Evolutionary conservation across 2,888 invertebrate species (phyloP).

Genomic region (Esperia sulphurella): DNA sequence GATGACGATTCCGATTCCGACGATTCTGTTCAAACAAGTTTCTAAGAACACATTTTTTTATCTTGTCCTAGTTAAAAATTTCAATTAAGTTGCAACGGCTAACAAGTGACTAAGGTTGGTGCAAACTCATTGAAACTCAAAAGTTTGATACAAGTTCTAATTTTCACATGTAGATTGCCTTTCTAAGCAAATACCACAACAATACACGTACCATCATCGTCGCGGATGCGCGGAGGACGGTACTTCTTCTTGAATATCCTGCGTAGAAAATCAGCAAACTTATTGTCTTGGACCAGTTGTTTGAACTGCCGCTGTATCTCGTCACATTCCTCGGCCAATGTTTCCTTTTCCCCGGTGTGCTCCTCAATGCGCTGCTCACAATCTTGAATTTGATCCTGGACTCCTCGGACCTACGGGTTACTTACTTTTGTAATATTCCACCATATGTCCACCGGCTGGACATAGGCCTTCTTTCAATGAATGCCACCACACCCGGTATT

Average conservation of each 20-base stretch:
- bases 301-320: constrained; percentile 77
- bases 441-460: no score
- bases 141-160: no score
- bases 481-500: no score
- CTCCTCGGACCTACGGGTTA: constrained; percentile 59
- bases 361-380: constrained; percentile 75
- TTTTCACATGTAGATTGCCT: no score
- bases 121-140: no score
- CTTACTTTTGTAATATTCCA: no score
- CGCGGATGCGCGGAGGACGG: constrained; percentile 81
- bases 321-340: constrained; percentile 39
- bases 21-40: constrained; percentile 34
- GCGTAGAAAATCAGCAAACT: constrained; percentile 87
- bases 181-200: background rate
- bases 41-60: no score
- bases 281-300: constrained; percentile 82
- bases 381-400: constrained; percentile 69
- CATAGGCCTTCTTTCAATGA: no score
- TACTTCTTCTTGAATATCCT: constrained; percentile 92
- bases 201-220: constrained; percentile 57
- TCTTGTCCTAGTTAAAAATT: no score
- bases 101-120: no score
- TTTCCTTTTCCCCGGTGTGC: constrained; percentile 51
- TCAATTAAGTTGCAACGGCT: background rate
- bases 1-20: constrained; percentile 71